phyloP scores from a whole-genome alignment of 1,140 invertebrate species.

The Diorhabda elongata region DNA sequence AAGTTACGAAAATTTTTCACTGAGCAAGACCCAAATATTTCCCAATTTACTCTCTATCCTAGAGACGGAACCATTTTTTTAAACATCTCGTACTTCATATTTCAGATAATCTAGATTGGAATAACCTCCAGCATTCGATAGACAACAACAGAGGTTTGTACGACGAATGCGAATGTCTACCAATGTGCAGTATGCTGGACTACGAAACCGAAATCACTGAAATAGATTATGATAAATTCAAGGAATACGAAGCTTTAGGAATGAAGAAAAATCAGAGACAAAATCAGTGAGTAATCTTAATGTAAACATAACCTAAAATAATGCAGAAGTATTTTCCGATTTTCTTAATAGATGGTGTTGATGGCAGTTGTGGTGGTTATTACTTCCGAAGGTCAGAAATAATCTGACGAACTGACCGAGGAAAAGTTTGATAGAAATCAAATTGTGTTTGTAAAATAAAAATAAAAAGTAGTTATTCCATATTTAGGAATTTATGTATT shows the following conservation, averaged over 20 bases:
- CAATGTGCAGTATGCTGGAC: slow-evolving; percentile 28
- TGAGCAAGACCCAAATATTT: too few species aligned
- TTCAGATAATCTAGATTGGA: slow-evolving; percentile 8
- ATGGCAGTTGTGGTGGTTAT: too few species aligned
- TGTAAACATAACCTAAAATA: slow-evolving; percentile 5
- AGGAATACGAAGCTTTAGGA: slow-evolving; percentile 25
- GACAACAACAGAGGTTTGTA: neutral
- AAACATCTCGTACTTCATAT: neutral
- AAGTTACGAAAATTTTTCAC: too few species aligned
- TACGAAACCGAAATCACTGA: slow-evolving; percentile 32
- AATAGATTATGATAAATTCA: slow-evolving; percentile 29
- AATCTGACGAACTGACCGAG: too few species aligned
- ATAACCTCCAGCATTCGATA: neutral
- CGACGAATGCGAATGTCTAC: slow-evolving; percentile 24
- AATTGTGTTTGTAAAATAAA: too few species aligned
- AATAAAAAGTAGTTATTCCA: too few species aligned
- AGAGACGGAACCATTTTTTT: too few species aligned
- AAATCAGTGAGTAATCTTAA: neutral
- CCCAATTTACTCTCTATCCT: too few species aligned
- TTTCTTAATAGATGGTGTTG: neutral
- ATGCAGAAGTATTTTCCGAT: neutral
- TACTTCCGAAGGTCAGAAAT: too few species aligned
- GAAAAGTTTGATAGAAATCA: too few species aligned
- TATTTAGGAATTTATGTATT: too few species aligned
- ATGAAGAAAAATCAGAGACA: neutral